Base-by-base conservation (phyloP, 1,140 invertebrate species). In the Solenopsis fugax region DNA sequence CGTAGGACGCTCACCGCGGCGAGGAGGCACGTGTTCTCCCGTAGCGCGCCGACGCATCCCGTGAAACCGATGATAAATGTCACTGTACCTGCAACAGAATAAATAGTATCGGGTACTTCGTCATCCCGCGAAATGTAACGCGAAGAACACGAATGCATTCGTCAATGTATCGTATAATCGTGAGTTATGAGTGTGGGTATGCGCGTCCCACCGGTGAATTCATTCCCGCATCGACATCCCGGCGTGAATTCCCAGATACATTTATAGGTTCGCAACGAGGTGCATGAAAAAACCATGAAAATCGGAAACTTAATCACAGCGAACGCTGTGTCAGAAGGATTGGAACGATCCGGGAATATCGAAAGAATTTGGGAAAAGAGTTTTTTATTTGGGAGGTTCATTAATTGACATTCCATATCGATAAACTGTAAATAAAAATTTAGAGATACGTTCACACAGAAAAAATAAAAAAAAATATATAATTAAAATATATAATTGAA, bases 31-130 rank as follows among this genome's bases (percentile, higher is more conserved):
- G 98, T 98, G 94, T 98, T 98, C 95, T 98, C 98, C 93, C 98
- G 96, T 90, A 99, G 96, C 76, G 99, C 98, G 80, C 99, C 99
- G n/a, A 99, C 97, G 96, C 99, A 99, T 65, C 99, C 99, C 86
- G 98, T 98, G 94, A 99, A 99, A 37, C 98, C 98, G 92, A 99
- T 99, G 92, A 99, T 96, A 94, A 99, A 99, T 91, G 98, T 99
- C 84, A 99, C 96, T 72, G 97, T 97, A 82, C 98, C 97, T 97
- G 93, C 62, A 96, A 96, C 81, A 88, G 90, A 81, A 85, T 71
- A 88, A 87, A 90, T 75, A 87, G 77, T 84, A 78, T 78, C 72
- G n/a, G 41, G 37, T 58, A 71, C 78, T 81, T 81, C 65, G 65
- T 81, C 64, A 81, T 56, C 78, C 45, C 24, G 24, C 34, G 34